Evolutionary conservation across 2,888 invertebrate genomes (phyloP).

Genomic region (Seira ritae): DNA sequence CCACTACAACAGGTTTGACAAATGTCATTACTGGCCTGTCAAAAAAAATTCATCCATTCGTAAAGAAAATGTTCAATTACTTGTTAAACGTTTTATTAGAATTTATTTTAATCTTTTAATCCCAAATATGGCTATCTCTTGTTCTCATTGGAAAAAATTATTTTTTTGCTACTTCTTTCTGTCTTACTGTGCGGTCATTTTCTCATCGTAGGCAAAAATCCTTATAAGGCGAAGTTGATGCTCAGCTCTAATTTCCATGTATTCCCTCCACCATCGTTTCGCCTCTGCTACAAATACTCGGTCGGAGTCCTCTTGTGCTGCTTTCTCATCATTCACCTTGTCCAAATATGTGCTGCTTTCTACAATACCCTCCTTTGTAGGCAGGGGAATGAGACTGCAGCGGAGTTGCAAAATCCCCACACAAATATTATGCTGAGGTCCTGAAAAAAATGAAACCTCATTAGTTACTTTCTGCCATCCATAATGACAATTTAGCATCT

Average conservation of each 20-base stretch:
- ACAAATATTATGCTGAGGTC: conserved; percentile 54
- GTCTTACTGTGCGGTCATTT: conserved; percentile 57
- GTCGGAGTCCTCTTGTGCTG: conserved; percentile 49
- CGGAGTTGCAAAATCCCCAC: conserved; percentile 55
- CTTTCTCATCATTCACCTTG: conserved; percentile 53
- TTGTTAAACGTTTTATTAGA: no score
- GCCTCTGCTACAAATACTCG: conserved; percentile 50
- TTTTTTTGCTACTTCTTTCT: not conserved
- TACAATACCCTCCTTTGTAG: conserved; percentile 47
- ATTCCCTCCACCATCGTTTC: conserved; percentile 67
- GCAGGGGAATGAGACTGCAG: conserved; percentile 51
- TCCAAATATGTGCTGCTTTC: conserved; percentile 52
- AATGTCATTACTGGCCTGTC: conserved; percentile 62
- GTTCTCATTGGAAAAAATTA: not conserved
- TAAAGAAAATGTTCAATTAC: conserved; percentile 28
- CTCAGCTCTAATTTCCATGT: conserved; percentile 62
- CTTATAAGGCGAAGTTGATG: conserved; percentile 62
- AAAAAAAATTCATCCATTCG: not conserved
- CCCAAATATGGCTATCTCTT: not conserved
- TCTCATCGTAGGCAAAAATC: conserved; percentile 68
- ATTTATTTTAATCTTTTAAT: conserved; percentile 16
- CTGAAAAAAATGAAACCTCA: conserved; percentile 40
- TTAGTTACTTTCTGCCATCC: conserved; percentile 41
- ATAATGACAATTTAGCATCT: conserved; percentile 36
- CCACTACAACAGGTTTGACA: conserved; percentile 47